Base-by-base conservation (phyloP, 2,888 invertebrate genomes). In the Diloba caeruleocephala region DNA sequence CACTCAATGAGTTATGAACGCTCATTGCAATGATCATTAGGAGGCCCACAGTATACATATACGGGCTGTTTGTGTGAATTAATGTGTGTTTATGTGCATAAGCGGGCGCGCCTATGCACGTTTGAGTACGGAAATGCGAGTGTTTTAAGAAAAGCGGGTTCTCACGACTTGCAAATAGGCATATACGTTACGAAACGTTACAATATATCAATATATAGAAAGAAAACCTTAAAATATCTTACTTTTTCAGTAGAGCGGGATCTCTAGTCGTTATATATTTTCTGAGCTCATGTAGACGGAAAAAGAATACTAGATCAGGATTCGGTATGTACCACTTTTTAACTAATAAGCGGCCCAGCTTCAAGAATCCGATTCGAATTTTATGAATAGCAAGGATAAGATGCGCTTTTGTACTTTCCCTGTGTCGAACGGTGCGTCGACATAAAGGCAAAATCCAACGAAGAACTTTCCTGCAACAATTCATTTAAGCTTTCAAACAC, bases 351-450 rank as follows among this genome's bases (percentile, higher is more conserved):
- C 87, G 76, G 0, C 94, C 96, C 14, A 97, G 84, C 19, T 87
- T 82, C 29, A 94, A 85, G 60, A 94, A 95, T 0, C 94, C 96
- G 36, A 94, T 71, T 57, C 96, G 92, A 36, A 96, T 63, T 74
- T 94, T 94, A 75, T 96, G 95, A 0, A 94, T 76, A 14, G 92
- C 87, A 29, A 87, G 82, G 36, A 95, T 91, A 5, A 94, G 33
- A 28, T 94, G 87, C 2, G 95, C 95, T 81, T 97, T 97, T 0
- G 96, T 96, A 58, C 86, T 83, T 84, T 97, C 97, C 46, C 97
- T 90, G 21, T 92, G 83, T 0, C 94, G 92, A 0, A 97, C 96
- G 1, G 95, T 94, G 5, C 89, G 89, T 13, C 95, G 94, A 50
- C 95, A 95, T 34, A 94, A 88, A 0, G 95, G 95, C 15, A 97